Evolutionary conservation across 2,888 invertebrate genomes (phyloP).

Genomic region (Drosophila silvestris): DNA sequence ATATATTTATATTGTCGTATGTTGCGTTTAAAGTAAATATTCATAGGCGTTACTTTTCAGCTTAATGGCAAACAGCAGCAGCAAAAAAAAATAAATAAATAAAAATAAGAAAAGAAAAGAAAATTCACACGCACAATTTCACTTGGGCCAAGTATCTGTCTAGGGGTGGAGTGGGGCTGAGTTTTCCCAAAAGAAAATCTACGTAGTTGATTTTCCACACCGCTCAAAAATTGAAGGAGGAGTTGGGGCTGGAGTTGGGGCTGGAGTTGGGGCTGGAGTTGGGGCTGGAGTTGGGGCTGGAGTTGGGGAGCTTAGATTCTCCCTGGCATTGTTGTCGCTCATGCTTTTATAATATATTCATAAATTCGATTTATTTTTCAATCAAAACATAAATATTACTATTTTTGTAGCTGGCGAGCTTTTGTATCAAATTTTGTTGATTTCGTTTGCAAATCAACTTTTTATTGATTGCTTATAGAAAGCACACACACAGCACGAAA

Average conservation of each 20-base stretch:
- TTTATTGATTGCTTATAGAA: conserved; percentile 25
- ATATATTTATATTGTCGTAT: conserved; percentile 48
- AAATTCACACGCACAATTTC: conserved; percentile 60
- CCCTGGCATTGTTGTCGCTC: conserved; percentile 67
- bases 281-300: background rate
- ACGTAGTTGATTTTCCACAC: conserved; percentile 18
- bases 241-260: background rate
- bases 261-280: background rate
- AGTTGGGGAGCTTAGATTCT: conserved; percentile 18
- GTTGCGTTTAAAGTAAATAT: conserved; percentile 74
- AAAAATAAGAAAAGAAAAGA: conserved; percentile 2
- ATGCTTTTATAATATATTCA: conserved; percentile 82
- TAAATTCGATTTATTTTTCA: conserved; percentile 83
- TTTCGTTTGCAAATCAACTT: conserved; percentile 37
- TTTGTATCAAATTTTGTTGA: conserved; percentile 47
- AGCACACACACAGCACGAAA: background rate
- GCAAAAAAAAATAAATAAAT: conserved; percentile 9
- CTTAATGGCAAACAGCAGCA: conserved; percentile 34
- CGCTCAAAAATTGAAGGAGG: conserved; percentile 23
- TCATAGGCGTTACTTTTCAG: conserved; percentile 66
- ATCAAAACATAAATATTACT: conserved; percentile 79
- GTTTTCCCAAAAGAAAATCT: conserved; percentile 31
- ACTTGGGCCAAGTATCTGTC: conserved; percentile 43
- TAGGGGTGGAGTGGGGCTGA: conserved; percentile 4
- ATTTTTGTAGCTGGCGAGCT: conserved; percentile 31